Base-by-base conservation (phyloP, 1,140 invertebrate genomes). In the Drosophila arizonae region DNA sequence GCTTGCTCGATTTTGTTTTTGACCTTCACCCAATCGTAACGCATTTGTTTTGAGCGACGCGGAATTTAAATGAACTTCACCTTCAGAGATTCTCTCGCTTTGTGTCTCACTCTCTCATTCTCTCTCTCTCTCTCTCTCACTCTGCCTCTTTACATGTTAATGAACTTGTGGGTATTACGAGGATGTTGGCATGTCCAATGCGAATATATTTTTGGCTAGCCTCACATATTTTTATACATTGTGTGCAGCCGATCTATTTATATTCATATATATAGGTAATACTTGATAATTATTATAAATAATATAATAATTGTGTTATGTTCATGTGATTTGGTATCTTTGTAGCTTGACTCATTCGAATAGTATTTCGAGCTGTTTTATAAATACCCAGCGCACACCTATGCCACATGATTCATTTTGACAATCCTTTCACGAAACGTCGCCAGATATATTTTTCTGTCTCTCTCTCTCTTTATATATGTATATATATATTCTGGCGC, bases 21-120 rank as follows among this genome's bases (percentile, higher is more conserved):
- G 84, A 84, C 79, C 84, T 87, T 89, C 84, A 84, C 81, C 81
- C 78, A 86, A 87, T 81, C 75, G 68, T 76, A 70, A 54, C 26
- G 71, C 57, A 13, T 46, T 46, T 46, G 33, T 33, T 33, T 39
- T 77, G 76, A 88, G 73, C 77, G 84, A 84, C 85, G 79, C 70
- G 84, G 84, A 84, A 87, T 87, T 87, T 88, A 69, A 87, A 87
- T 87, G 84, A 87, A 84, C 84, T 87, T 87, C 77, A 87, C 84
- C 84, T 87, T 84, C 56, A 57, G 36, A 28, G 65, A 72, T 66
- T 72, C 61, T 82, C 54, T 66, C 36, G 54, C n/a, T 11, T 13
- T 41, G 8, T 30, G 41, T 8, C 21, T 9, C 1, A 0, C 28
- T 26, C 39, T n/a, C 17, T 36, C 8, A 10, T 6, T 0, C 13